Conservation (phyloP, 2,888 invertebrate genomes). For the Schizotus pectinicornis region DNA sequence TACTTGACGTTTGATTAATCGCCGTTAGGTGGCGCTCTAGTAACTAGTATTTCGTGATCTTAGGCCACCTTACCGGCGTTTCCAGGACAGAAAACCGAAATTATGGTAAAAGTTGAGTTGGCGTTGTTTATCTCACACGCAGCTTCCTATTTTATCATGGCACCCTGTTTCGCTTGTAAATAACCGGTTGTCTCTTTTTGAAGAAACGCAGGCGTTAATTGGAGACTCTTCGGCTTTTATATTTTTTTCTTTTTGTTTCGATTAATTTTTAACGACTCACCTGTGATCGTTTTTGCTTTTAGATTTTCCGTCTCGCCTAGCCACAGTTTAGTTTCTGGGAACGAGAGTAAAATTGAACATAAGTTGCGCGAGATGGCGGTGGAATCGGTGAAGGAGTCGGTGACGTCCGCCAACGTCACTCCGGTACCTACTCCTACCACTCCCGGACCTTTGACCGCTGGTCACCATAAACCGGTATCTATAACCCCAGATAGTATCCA, state of each 20-base stretch:
- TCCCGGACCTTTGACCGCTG: slow-evolving; percentile 53
- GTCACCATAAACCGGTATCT: slow-evolving; percentile 50
- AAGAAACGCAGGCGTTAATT: no score
- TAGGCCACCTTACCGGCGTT: not conserved
- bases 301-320: slow-evolving; percentile 59
- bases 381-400: slow-evolving; percentile 25
- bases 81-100: not conserved
- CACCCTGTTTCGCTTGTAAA: no score
- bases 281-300: slow-evolving; percentile 10
- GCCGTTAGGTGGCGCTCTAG: not conserved
- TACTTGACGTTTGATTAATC: slow-evolving; percentile 39
- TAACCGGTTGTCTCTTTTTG: no score
- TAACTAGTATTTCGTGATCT: slow-evolving; percentile 3
- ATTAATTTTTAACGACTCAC: no score
- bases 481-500: slow-evolving; percentile 57
- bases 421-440: slow-evolving; percentile 60
- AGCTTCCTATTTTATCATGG: no score
- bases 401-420: slow-evolving; percentile 30
- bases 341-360: slow-evolving; percentile 39
- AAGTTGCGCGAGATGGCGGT: slow-evolving; percentile 42
- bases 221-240: not conserved
- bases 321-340: slow-evolving; percentile 47
- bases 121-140: no score
- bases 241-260: not conserved
- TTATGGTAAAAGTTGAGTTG: not conserved